These are phyloP conservation scores for Emmelina monodactyla DNA, from an alignment of 2,888 invertebrate species.

Conservation along the genomic window DNA sequence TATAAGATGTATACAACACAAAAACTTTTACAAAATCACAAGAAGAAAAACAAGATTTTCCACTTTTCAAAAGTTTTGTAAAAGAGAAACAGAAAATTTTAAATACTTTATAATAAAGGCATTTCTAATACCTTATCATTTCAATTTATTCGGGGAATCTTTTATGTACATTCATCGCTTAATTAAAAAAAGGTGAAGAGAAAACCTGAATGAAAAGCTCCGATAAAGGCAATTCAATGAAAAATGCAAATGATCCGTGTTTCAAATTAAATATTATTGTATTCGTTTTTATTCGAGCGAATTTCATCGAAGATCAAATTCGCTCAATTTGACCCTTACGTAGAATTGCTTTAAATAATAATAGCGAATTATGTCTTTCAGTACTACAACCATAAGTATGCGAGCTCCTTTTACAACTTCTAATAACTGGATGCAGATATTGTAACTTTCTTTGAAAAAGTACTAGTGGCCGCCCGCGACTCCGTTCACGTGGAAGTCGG, in stretches of 20 bases:
- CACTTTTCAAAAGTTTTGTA: background rate
- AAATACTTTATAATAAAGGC: background rate
- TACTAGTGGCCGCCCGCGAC: no score
- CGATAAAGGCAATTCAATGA: background rate
- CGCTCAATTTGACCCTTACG: no score
- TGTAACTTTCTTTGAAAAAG: no score
- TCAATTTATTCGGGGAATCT: background rate
- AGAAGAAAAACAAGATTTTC: no score
- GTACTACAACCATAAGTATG: no score
- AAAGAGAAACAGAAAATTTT: background rate
- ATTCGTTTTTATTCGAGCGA: background rate
- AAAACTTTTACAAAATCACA: no score
- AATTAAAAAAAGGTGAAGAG: background rate
- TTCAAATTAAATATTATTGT: conserved; percentile 1
- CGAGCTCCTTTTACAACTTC: no score
- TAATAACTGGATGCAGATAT: no score
- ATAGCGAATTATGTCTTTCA: no score
- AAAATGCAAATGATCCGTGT: conserved; percentile 1
- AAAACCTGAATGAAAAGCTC: background rate
- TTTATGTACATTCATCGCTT: background rate
- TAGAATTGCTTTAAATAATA: no score
- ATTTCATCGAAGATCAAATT: background rate
- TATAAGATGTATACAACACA: no score
- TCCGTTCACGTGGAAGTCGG: no score
- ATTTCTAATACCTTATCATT: background rate